Evolutionary conservation across 2,113 vertebrate species (phyloP), one percentile per base, ranked within the genome.

Genomic region (Chelonoidis abingdonii): DNA sequence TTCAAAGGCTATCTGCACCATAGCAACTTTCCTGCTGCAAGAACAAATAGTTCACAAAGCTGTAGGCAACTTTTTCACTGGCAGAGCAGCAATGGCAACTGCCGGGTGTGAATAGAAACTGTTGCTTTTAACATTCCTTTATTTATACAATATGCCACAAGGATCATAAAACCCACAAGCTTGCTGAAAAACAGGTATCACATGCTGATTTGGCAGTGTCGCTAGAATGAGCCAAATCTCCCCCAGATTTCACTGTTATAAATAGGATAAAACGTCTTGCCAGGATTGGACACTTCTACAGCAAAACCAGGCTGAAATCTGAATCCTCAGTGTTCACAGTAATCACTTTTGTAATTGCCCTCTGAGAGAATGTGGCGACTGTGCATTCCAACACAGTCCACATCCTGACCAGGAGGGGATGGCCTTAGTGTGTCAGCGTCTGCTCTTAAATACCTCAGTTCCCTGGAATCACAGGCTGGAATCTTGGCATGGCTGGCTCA

Each of bases 111-210:
- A 47, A 85, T 54, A 94, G 93, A 93, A 97, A 95, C 29, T 86
- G 72, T 94, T 91, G 88, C 57, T 83, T 59, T 91, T 80, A 92
- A 93, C 88, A 93, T 41, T 78, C 57, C 86, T 91, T 29, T 81
- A 24, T 0, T 69, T 93, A 90, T 78, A 92, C 0, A 4, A 93
- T 96, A 87, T 79, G 87, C 96, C 17, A 8, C 31, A 57, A 90
- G 57, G 54, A 22, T 84, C 88, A 72, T 75, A 94, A 93, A 94
- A 93, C 86, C 89, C 89, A 89, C 57, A 95, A 79, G 59, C 89
- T 44, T 8, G 29, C 87, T 95, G 85, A 91, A 97, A 98, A 98
- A 96, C 81, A 96, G 96, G 92, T 94, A 96, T 97, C 97, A 97
- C 93, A 65, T 95, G 95, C 92, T 75, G 91, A 87, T 89, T 83